Conservation (phyloP, 2,888 invertebrate genomes). For the Apamea crenata region DNA sequence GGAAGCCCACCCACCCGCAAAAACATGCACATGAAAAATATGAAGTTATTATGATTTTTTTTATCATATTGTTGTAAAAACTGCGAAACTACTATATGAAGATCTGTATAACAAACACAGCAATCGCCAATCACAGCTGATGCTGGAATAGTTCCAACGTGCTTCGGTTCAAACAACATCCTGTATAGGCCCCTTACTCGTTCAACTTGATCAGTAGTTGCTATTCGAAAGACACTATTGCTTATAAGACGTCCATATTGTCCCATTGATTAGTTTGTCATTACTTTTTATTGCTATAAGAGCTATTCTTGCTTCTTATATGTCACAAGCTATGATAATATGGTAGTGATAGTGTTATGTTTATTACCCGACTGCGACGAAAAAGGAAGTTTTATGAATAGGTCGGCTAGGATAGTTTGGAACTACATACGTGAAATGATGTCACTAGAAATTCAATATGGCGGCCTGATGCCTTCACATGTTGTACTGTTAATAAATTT, state of each 20-base stretch:
- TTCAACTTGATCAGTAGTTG: constrained; percentile 30
- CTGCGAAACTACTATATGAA: not conserved
- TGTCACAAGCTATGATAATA: constrained; percentile 20
- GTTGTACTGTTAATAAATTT: not conserved
- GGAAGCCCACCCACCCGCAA: not conserved
- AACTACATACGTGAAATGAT: not conserved
- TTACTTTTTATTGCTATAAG: constrained; percentile 53
- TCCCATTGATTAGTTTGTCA: constrained; percentile 53
- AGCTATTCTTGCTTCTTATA: constrained; percentile 30
- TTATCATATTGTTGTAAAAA: not conserved
- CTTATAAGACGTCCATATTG: constrained; percentile 33
- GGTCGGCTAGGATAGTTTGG: not conserved
- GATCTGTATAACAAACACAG: not conserved
- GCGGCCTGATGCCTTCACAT: not conserved
- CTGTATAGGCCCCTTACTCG: constrained; percentile 13
- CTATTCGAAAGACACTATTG: constrained; percentile 45
- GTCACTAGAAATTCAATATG: not conserved
- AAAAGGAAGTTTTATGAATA: not conserved
- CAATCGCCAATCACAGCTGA: constrained; percentile 18
- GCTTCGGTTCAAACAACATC: constrained; percentile 22
- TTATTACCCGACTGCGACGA: not conserved
- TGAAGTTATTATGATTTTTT: not conserved
- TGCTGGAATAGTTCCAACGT: constrained; percentile 47
- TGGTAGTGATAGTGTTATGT: not conserved
- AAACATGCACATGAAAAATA: not conserved